Conservation (phyloP, 2,797 vertebrate species). For the Myoxocephalus aenaeus region DNA sequence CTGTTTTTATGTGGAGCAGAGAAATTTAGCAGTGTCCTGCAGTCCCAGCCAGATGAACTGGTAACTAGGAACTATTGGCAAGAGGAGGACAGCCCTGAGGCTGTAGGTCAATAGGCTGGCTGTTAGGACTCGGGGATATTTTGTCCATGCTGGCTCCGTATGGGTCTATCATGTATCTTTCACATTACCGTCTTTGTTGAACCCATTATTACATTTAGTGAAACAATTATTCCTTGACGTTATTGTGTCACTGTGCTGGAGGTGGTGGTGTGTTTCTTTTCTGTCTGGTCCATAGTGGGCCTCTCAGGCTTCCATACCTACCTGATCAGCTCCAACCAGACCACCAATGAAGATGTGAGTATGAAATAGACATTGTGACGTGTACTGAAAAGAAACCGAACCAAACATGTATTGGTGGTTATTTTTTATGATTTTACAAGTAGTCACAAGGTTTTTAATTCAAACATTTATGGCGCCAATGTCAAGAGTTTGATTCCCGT, state of each 20-base stretch:
- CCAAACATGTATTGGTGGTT: no score
- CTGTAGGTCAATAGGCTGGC: conserved; percentile 63
- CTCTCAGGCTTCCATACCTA: conserved; percentile 99
- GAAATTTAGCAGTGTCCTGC: conserved; percentile 45
- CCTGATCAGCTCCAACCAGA: conserved; percentile 99
- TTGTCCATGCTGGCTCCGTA: background rate
- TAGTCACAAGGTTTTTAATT: background rate
- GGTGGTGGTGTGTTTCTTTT: conserved; percentile 98
- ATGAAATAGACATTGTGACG: conserved; percentile 17
- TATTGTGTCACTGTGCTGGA: conserved; percentile 90
- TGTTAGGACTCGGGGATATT: conserved; percentile 24
- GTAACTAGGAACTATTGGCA: conserved; percentile 60
- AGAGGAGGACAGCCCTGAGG: conserved; percentile 38
- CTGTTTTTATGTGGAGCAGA: conserved; percentile 45
- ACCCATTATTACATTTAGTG: background rate
- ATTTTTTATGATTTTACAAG: no score
- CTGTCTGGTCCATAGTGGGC: conserved; percentile 98
- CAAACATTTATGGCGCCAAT: conserved; percentile 55
- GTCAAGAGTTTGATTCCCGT: conserved; percentile 65
- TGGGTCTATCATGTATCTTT: conserved; percentile 11
- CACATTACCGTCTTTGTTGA: conserved; percentile 4
- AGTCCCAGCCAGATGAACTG: conserved; percentile 53
- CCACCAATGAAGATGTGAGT: conserved; percentile 99
- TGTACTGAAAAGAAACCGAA: background rate
- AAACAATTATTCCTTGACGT: conserved; percentile 77